phyloP scores from a whole-genome alignment of 2,797 vertebrate species.

The Propithecus perrieri region DNA sequence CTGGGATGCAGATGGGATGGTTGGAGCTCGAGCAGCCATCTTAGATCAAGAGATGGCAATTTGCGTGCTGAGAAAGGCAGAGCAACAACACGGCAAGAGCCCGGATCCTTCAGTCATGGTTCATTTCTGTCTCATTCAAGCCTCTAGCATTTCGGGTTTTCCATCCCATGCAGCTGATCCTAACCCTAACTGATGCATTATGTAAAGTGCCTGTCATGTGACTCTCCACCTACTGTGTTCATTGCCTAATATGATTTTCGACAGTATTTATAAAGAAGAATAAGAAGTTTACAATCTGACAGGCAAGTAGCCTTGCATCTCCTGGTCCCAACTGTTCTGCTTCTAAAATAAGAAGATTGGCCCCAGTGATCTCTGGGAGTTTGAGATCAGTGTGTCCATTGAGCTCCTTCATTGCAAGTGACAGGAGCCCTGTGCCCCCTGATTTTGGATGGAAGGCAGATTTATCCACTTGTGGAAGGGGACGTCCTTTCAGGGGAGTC shows the following conservation, averaged over 20 bases:
- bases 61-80: not conserved
- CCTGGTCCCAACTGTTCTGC: not conserved
- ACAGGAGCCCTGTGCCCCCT: not conserved
- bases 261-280: not conserved
- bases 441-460: not conserved
- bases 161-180: too few relatives aligned
- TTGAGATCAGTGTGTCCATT: not conserved
- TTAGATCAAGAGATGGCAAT: not conserved
- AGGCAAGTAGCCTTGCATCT: not conserved
- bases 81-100: not conserved
- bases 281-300: not conserved
- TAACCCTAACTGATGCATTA: too few relatives aligned
- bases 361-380: not conserved
- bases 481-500: not conserved
- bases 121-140: not conserved
- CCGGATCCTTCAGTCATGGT: fast-evolving
- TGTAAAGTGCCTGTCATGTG: not conserved
- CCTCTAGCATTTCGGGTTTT: not conserved
- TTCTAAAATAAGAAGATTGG: not conserved
- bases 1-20: not conserved
- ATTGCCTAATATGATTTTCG: not conserved
- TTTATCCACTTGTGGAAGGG: not conserved
- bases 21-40: not conserved
- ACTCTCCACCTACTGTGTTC: not conserved
- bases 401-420: not conserved